phyloP scores from a whole-genome alignment of 2,888 invertebrate genomes.

The Cataglyphis altisquamis region DNA sequence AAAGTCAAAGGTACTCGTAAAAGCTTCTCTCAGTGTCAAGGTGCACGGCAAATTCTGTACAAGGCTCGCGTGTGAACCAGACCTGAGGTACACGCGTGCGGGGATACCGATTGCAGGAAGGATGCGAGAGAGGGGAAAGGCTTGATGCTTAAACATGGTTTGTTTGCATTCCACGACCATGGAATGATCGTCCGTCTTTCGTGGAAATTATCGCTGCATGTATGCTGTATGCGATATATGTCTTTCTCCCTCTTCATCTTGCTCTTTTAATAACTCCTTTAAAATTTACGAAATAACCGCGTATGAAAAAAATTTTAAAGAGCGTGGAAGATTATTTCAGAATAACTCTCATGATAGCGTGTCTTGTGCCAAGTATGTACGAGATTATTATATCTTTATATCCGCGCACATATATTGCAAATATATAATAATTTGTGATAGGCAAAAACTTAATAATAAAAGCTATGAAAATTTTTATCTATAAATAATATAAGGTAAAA shows the following conservation, averaged over 20 bases:
- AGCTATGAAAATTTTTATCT: not conserved
- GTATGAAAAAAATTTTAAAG: not conserved
- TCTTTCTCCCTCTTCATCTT: slow-evolving; percentile 28
- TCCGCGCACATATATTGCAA: not conserved
- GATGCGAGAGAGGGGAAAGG: slow-evolving; percentile 41
- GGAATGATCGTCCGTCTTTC: slow-evolving; percentile 70
- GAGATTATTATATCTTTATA: not conserved
- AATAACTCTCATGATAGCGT: not conserved
- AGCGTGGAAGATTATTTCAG: not conserved
- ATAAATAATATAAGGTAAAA: not conserved
- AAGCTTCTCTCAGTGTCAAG: slow-evolving; percentile 22
- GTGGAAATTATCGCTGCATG: slow-evolving; percentile 71
- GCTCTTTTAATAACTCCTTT: not conserved
- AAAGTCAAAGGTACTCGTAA: slow-evolving; percentile 36
- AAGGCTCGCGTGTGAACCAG: slow-evolving; percentile 66
- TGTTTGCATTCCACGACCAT: slow-evolving; percentile 77
- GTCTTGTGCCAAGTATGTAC: not conserved
- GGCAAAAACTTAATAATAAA: slow-evolving; percentile 1
- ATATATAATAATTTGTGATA: not conserved
- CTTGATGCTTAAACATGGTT: slow-evolving; percentile 66
- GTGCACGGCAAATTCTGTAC: slow-evolving; percentile 10
- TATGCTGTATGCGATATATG: slow-evolving; percentile 35
- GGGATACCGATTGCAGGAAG: slow-evolving; percentile 28
- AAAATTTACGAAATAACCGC: not conserved
- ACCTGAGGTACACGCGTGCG: slow-evolving; percentile 58